Percentiles rank a stretch among this genome's conserved stretches.
These are phyloP conservation scores for Hippopotamus amphibius DNA, from an alignment of 2,113 vertebrate species.

Conservation along the genomic window DNA sequence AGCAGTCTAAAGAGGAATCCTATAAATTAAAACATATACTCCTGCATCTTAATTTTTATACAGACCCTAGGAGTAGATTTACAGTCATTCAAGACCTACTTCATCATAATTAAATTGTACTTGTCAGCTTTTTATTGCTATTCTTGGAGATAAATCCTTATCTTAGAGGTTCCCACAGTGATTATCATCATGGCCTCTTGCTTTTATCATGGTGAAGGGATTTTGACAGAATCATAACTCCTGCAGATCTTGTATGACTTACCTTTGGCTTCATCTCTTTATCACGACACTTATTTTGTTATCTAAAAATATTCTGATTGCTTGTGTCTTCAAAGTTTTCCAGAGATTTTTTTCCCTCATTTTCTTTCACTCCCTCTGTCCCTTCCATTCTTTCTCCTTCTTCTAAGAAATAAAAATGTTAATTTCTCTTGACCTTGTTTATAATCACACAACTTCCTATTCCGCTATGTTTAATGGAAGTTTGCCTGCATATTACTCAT, in stretches of 20 bases:
- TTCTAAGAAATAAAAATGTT: neutral
- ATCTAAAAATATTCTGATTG: constrained; percentile 34
- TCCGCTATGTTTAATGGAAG: neutral
- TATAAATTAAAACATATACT: constrained; percentile 81
- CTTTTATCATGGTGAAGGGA: constrained; percentile 82
- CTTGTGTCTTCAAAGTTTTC: constrained; percentile 30
- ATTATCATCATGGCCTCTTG: constrained; percentile 82
- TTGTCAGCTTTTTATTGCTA: constrained; percentile 86
- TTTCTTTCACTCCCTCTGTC: neutral
- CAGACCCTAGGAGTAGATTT: constrained; percentile 83
- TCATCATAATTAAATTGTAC: constrained; percentile 88
- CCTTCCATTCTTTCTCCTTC: neutral
- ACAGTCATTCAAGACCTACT: constrained; percentile 79
- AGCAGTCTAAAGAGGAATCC: constrained; percentile 70
- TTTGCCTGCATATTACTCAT: neutral
- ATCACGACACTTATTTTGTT: constrained; percentile 43
- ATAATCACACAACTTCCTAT: neutral
- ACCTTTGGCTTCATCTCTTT: constrained; percentile 77
- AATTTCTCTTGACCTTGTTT: neutral
- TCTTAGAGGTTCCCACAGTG: constrained; percentile 74
- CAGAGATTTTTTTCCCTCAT: neutral
- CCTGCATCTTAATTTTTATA: constrained; percentile 84
- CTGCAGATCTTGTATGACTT: constrained; percentile 55
- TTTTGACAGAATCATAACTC: constrained; percentile 84
- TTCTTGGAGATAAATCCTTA: constrained; percentile 86